Percentiles rank a stretch among this genome's conserved stretches.
Evolutionary conservation across 2,888 invertebrate genomes (phyloP).

Genomic region (Phania funesta): DNA sequence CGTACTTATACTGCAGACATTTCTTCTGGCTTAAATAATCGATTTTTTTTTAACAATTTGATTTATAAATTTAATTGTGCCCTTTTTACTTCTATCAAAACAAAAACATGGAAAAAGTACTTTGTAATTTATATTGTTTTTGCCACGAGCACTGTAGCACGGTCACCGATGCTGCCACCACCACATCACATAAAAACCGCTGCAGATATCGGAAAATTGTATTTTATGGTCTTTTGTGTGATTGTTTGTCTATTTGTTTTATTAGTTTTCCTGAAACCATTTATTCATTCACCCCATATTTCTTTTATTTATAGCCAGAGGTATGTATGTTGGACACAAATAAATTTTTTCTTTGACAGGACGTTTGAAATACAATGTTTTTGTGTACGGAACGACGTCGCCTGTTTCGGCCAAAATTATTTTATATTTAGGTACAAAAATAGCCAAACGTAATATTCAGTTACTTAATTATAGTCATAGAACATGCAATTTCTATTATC

Average conservation of each 20-base stretch:
- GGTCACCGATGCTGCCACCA: background rate
- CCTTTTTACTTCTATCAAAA: constrained; percentile 9
- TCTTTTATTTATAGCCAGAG: no score
- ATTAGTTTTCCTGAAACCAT: constrained; percentile 23
- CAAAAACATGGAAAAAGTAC: constrained; percentile 6
- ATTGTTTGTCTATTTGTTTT: constrained; percentile 39
- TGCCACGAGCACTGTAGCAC: constrained; percentile 7
- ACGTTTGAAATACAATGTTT: background rate
- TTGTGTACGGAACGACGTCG: background rate
- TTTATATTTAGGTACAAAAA: constrained; percentile 33
- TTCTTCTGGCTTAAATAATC: constrained; percentile 31
- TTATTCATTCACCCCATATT: constrained; percentile 22
- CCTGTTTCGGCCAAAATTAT: background rate
- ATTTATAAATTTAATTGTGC: constrained; percentile 50
- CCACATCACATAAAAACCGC: constrained; percentile 10
- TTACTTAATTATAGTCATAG: background rate
- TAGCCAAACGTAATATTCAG: constrained; percentile 1
- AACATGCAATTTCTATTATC: background rate
- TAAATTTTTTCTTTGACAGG: background rate
- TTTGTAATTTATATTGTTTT: constrained; percentile 30
- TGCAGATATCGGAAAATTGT: constrained; percentile 41
- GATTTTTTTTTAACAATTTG: constrained; percentile 16
- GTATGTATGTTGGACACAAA: constrained; percentile 1
- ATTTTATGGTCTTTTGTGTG: constrained; percentile 22
- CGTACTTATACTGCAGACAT: background rate